Evolutionary conservation across 2,888 invertebrate species (phyloP).

Genomic region (Muscina levida): DNA sequence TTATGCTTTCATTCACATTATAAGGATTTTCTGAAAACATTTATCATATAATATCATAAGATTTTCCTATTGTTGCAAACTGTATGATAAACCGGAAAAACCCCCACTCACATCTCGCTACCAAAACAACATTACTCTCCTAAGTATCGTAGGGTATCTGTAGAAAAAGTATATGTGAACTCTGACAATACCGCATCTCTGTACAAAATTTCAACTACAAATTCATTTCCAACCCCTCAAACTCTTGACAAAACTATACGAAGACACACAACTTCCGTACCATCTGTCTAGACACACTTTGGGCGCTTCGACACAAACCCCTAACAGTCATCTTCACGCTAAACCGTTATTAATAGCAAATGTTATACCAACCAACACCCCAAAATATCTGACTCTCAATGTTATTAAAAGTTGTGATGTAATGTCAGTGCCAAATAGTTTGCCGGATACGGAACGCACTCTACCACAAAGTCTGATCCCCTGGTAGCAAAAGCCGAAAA

Average conservation of each 20-base stretch:
- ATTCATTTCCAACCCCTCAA: too few relatives aligned
- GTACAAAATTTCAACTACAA: too few relatives aligned
- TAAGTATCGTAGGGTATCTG: too few relatives aligned
- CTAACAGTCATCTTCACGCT: slow-evolving; percentile 23
- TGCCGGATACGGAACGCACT: neutral
- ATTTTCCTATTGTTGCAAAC: too few relatives aligned
- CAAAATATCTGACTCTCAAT: slow-evolving; percentile 14
- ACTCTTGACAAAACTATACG: neutral
- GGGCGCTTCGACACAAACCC: slow-evolving; percentile 1
- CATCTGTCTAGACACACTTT: slow-evolving; percentile 24
- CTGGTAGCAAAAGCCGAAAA: slow-evolving; percentile 43
- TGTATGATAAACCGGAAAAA: too few relatives aligned
- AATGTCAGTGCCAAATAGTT: slow-evolving; percentile 4
- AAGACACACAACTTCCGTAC: neutral
- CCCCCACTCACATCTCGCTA: too few relatives aligned
- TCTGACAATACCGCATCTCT: too few relatives aligned
- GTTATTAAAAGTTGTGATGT: neutral
- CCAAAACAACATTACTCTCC: too few relatives aligned
- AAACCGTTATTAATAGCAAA: neutral
- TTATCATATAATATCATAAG: too few relatives aligned
- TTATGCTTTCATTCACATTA: too few relatives aligned
- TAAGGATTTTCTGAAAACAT: too few relatives aligned
- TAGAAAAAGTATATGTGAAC: too few relatives aligned
- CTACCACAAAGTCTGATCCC: slow-evolving; percentile 3
- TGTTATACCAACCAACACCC: neutral